Conservation (phyloP, 2,888 invertebrate genomes). For the Bhutanitis thaidina region DNA sequence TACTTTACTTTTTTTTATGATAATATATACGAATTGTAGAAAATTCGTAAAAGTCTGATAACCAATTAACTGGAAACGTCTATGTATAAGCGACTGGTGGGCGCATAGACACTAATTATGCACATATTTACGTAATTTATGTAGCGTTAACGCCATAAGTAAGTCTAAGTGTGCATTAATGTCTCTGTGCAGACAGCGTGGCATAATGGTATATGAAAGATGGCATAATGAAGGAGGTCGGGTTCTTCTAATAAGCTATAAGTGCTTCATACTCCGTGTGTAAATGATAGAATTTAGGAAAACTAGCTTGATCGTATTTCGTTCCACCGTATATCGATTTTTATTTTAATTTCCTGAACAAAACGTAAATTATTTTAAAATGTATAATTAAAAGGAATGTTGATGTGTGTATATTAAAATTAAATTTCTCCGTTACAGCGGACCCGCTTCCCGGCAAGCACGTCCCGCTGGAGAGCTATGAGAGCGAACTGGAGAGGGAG, state of each 20-base stretch:
- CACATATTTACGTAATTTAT: conserved; percentile 16
- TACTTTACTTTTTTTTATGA: too few relatives aligned
- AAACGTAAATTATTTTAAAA: too few relatives aligned
- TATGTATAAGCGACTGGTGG: background rate
- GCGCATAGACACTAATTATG: conserved; percentile 10
- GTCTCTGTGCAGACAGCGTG: background rate
- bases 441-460: conserved; percentile 78
- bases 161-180: conserved; percentile 11
- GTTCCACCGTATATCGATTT: too few relatives aligned
- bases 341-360: too few relatives aligned
- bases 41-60: too few relatives aligned
- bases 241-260: conserved; percentile 1
- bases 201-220: conserved; percentile 1
- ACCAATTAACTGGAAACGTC: too few relatives aligned
- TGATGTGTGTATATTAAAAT: background rate
- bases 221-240: conserved; percentile 10
- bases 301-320: too few relatives aligned
- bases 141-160: conserved; percentile 5
- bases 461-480: conserved; percentile 81
- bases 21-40: too few relatives aligned
- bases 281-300: too few relatives aligned
- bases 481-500: conserved; percentile 85
- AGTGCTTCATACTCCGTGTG: too few relatives aligned
- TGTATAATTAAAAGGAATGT: too few relatives aligned
- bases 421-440: conserved; percentile 51